A percentile compares a stretch with the other conserved stretches of the same genome.
Conservation (phyloP, 1,140 invertebrate species). For the Listronotus oregonensis region DNA sequence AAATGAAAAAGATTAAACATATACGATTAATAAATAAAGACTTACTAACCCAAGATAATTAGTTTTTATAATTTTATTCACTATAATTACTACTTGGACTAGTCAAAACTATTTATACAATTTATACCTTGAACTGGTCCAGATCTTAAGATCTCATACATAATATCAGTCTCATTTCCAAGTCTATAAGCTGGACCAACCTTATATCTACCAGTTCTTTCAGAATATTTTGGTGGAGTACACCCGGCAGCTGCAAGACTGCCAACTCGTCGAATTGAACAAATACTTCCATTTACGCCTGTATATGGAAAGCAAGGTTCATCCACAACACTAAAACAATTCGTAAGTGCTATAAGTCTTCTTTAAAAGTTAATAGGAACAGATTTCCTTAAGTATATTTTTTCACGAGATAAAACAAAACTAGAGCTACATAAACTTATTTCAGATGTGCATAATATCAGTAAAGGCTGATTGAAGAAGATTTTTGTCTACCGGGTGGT, state of each 20-base stretch:
- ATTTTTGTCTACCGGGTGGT: too few species aligned
- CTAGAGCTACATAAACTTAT: too few species aligned
- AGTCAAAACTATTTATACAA: too few species aligned
- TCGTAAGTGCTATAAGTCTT: background rate
- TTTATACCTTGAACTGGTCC: constrained; percentile 97
- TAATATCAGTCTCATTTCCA: constrained; percentile 80
- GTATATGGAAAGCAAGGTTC: constrained; percentile 82
- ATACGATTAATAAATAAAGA: too few species aligned
- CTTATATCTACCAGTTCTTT: constrained; percentile 69
- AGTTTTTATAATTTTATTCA: too few species aligned
- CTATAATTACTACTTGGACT: too few species aligned
- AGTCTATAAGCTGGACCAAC: constrained; percentile 85
- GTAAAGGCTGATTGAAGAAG: too few species aligned
- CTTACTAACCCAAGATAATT: too few species aligned
- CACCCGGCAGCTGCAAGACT: constrained; percentile 63
- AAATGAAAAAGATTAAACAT: too few species aligned
- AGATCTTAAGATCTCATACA: constrained; percentile 87
- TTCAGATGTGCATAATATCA: too few species aligned
- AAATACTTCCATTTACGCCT: constrained; percentile 62
- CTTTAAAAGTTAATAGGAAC: background rate
- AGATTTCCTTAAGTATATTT: background rate
- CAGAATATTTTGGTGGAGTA: constrained; percentile 55
- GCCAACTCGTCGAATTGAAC: constrained; percentile 61
- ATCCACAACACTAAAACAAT: constrained; percentile 69
- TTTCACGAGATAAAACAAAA: too few species aligned